Evolutionary conservation across 2,113 vertebrate species (phyloP).

Genomic region (Nothocercus nigrocapillus): DNA sequence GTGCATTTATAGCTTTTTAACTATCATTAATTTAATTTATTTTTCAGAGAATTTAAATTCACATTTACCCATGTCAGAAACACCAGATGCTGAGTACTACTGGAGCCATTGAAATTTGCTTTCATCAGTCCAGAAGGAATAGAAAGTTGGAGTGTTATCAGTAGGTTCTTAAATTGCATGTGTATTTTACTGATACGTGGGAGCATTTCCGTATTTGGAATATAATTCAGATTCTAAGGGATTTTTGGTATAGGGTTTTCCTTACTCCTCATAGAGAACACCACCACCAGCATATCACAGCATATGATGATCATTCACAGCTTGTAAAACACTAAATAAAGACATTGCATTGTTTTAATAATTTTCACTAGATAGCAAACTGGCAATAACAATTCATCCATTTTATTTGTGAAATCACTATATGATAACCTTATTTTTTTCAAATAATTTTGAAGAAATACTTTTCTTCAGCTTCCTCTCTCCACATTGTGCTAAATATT

Average conservation of each 20-base stretch:
- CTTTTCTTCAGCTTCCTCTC: background rate
- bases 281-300: background rate
- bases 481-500: background rate
- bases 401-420: background rate
- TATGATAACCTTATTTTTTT: background rate
- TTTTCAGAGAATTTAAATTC: background rate
- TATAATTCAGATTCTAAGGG: too few species aligned
- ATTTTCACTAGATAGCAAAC: background rate
- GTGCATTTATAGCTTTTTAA: background rate
- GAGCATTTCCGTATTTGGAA: too few species aligned
- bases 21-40: background rate
- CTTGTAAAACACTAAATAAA: background rate
- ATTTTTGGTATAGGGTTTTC: background rate
- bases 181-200: too few species aligned
- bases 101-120: too few species aligned
- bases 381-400: background rate
- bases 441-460: background rate
- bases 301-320: background rate
- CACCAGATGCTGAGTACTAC: too few species aligned
- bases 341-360: too few species aligned
- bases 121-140: too few species aligned
- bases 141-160: too few species aligned
- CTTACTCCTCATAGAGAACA: too few species aligned
- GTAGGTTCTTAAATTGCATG: too few species aligned
- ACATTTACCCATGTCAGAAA: background rate